Evolutionary conservation across 2,888 invertebrate species (phyloP).

Genomic region (Cancer borealis): DNA sequence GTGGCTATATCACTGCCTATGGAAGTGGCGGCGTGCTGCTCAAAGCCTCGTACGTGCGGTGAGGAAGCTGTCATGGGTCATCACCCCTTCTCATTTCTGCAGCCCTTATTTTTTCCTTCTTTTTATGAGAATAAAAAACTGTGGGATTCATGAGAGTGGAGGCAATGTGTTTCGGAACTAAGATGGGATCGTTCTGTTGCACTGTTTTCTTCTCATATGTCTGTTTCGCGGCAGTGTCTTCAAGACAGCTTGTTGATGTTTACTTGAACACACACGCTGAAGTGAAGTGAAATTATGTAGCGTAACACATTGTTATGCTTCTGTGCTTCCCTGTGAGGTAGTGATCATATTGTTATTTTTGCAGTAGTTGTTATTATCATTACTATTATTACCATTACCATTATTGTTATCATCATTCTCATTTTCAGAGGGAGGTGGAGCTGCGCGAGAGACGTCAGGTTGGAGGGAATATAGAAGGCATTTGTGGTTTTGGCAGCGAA

Average conservation of each 20-base stretch:
- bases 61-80: not conserved
- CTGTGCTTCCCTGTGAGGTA: not conserved
- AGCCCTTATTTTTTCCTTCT: not conserved
- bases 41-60: not conserved
- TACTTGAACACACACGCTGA: not conserved
- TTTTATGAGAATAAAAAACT: not conserved
- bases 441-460: constrained; percentile 43
- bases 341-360: not conserved
- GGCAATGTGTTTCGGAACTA: not conserved
- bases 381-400: not conserved
- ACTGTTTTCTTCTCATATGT: not conserved
- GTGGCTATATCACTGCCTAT: not conserved
- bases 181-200: not conserved
- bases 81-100: not conserved
- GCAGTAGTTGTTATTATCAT: not conserved
- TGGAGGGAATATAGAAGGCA: constrained; percentile 22
- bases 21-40: not conserved
- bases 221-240: not conserved
- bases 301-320: not conserved
- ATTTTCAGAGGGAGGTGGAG: not conserved
- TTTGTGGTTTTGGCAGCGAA: constrained; percentile 73
- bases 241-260: not conserved
- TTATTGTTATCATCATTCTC: not conserved
- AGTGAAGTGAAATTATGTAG: no score
- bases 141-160: not conserved